phyloP scores from a whole-genome alignment of 1,140 invertebrate genomes.

The Cyclargus thomasi region DNA sequence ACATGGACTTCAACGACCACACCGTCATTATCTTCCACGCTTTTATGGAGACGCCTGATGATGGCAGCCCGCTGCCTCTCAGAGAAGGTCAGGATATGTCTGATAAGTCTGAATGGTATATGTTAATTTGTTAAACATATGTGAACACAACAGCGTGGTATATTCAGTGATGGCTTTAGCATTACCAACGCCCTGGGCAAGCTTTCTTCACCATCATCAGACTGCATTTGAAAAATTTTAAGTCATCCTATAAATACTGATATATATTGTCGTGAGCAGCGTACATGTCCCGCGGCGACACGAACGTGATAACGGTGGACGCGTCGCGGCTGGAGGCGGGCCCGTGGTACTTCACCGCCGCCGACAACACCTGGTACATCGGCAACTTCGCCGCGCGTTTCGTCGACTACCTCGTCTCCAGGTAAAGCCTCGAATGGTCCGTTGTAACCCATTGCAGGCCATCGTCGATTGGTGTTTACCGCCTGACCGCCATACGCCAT shows the following conservation, averaged over 20 bases:
- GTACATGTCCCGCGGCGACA: conserved; percentile 13
- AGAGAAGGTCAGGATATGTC: conserved; percentile 61
- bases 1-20: conserved; percentile 74
- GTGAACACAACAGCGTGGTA: too few relatives aligned
- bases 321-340: conserved; percentile 72
- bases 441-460: too few relatives aligned
- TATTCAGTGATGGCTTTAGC: too few relatives aligned
- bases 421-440: conserved; percentile 43
- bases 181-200: too few relatives aligned
- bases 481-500: too few relatives aligned
- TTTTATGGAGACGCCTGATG: conserved; percentile 74
- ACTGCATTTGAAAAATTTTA: too few relatives aligned
- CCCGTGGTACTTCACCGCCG: conserved; percentile 76
- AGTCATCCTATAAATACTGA: not conserved
- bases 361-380: conserved; percentile 74
- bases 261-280: not conserved
- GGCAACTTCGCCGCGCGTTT: conserved; percentile 71
- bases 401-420: conserved; percentile 75
- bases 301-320: conserved; percentile 6
- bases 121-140: too few relatives aligned
- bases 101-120: too few relatives aligned
- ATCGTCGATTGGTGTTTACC: too few relatives aligned
- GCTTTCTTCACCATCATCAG: too few relatives aligned
- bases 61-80: conserved; percentile 62
- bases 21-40: conserved; percentile 76